Evolutionary conservation across 37 sponge, comb jelly and placozoan genomes (phyloP).

Genomic region (Ephydatia muelleri): DNA sequence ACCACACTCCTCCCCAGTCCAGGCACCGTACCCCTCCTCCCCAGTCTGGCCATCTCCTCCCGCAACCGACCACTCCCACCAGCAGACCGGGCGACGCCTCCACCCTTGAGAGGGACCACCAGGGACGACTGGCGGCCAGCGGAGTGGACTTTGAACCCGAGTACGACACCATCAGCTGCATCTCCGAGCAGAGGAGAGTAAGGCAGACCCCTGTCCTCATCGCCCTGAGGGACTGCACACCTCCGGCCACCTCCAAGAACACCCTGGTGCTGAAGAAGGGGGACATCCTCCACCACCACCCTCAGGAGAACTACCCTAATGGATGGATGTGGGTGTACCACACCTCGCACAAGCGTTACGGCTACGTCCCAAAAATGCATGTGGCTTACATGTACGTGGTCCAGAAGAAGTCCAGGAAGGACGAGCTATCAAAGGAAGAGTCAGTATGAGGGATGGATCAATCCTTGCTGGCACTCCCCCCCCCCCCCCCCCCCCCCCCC

Average conservation of each 20-base stretch:
- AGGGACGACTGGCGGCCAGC: too few species aligned
- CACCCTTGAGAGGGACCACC: neutral
- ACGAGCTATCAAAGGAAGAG: neutral
- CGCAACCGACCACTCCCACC: too few species aligned
- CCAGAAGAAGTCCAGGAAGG: neutral
- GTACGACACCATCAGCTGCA: neutral
- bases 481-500: too few species aligned
- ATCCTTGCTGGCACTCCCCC: too few species aligned
- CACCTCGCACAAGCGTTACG: conserved; percentile 13
- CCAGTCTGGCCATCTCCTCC: too few species aligned
- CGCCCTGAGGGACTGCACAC: conserved; percentile 22
- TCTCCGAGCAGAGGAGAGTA: neutral
- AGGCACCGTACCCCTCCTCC: too few species aligned
- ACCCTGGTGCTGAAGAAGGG: conserved; percentile 33
- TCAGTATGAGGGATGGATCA: neutral
- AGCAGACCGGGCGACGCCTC: neutral
- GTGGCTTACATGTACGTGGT: conserved; percentile 31
- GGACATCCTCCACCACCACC: conserved; percentile 34
- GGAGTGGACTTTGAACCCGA: neutral
- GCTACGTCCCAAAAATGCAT: conserved; percentile 50
- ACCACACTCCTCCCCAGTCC: too few species aligned
- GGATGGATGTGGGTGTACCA: conserved; percentile 77
- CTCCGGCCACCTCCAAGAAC: conserved; percentile 17
- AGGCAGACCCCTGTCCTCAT: conserved; percentile 11
- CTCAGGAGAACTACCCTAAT: conserved; percentile 42